Evolutionary conservation across 2,797 vertebrate genomes (phyloP), one percentile per base, ranked within the genome.

Genomic region (Melopsittacus undulatus): DNA sequence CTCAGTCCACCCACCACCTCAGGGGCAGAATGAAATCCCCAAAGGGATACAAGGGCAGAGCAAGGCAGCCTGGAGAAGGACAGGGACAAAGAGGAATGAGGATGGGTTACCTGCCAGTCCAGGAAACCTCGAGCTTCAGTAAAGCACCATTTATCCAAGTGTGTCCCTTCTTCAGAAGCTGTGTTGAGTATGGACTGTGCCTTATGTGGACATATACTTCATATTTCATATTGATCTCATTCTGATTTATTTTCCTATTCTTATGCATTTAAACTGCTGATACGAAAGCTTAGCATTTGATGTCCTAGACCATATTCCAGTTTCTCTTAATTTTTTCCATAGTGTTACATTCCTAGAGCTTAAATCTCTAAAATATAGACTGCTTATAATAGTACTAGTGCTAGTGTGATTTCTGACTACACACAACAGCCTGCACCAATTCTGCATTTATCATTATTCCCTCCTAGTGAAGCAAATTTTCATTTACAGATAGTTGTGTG

Each of bases 1-100:
- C 3, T 70, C 1, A 3, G 24, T 40, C 43, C 11, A 32, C 21
- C 1, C 0, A 2, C 8, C 18, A 2, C 14, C 20, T 72, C 23
- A 30, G 16, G 48, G 9, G 21, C 0, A 6, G 45, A 56, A 72
- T 78, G 34, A 69, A 67, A 32, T 38, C 13, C 29, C 32, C 45
- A 29, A 11, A 64, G 3, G 2, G 3, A 20, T 57, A 42, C 4
- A 30, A 8, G 13, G n/a, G 27, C 30, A 59, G 32, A 73, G 22
- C 23, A 45, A 0, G 0, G 6, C 14, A 81, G 23, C 26, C 23
- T 88, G 23, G 18, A 67, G 38, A 80, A 51, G 11, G 9, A 27
- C 17, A 36, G 34, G 57, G 5, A 27, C 13, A 73, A 69, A 62
- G 3, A 82, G 34, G 20, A 84, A 74, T 20, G 7, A 81, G 4